A percentile compares a stretch with the other conserved stretches of the same genome.
Evolutionary conservation across 2,888 invertebrate species (phyloP).

Genomic region (Lycia hirtaria): DNA sequence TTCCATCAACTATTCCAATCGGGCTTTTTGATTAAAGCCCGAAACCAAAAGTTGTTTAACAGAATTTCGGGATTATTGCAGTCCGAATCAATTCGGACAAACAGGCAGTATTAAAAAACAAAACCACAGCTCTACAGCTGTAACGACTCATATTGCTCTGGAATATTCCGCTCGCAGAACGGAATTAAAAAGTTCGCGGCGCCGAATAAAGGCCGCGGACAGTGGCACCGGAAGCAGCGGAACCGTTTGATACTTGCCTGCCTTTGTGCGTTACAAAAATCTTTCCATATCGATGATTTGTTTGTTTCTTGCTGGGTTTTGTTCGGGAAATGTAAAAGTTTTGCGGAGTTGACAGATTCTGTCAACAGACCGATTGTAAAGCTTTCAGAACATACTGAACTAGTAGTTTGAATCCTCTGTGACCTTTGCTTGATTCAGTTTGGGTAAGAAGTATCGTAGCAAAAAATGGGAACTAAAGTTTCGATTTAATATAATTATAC

Average conservation of each 20-base stretch:
- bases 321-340: too few relatives aligned
- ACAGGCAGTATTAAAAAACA: slow-evolving; percentile 30
- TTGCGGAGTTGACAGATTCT: too few relatives aligned
- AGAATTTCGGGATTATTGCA: slow-evolving; percentile 10
- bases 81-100: slow-evolving; percentile 35
- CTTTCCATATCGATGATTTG: neutral
- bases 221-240: neutral
- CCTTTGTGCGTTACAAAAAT: neutral
- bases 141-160: slow-evolving; percentile 50
- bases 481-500: too few relatives aligned
- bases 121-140: slow-evolving; percentile 41
- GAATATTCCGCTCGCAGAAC: slow-evolving; percentile 46
- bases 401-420: too few relatives aligned
- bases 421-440: too few relatives aligned
- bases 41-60: slow-evolving; percentile 3
- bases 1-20: too few relatives aligned
- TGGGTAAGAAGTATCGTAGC: too few relatives aligned
- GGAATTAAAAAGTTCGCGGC: slow-evolving; percentile 65
- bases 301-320: neutral
- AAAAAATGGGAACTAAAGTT: too few relatives aligned
- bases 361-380: too few relatives aligned
- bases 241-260: neutral
- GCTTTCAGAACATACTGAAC: too few relatives aligned
- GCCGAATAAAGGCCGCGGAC: slow-evolving; percentile 48
- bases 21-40: too few relatives aligned